phyloP scores from a whole-genome alignment of 2,113 vertebrate species.

The Silurus glanis region DNA sequence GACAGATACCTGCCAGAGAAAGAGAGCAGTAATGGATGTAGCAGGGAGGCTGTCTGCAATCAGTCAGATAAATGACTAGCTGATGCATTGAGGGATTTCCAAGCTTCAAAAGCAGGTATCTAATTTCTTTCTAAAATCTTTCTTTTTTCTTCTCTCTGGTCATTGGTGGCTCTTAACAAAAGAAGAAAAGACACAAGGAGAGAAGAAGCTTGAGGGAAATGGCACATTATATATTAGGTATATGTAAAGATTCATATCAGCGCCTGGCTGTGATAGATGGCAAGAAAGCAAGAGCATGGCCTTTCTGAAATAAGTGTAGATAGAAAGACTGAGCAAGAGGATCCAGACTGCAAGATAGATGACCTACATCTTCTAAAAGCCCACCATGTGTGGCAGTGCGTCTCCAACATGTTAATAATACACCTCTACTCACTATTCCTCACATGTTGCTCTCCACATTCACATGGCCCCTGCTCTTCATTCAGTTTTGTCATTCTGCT shows the following conservation, averaged over 20 bases:
- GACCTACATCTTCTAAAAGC: slow-evolving; percentile 40
- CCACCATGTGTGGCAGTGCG: slow-evolving; percentile 1
- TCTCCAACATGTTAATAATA: slow-evolving; percentile 20
- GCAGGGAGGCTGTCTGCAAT: slow-evolving; percentile 38
- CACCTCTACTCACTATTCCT: slow-evolving; percentile 4
- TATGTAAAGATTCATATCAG: slow-evolving; percentile 28
- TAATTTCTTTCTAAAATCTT: slow-evolving; percentile 45
- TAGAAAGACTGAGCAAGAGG: neutral
- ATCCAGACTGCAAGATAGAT: slow-evolving; percentile 2
- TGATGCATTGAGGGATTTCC: slow-evolving; percentile 49
- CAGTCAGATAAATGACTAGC: slow-evolving; percentile 52
- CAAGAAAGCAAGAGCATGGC: slow-evolving; percentile 1
- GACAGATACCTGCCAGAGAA: slow-evolving; percentile 36
- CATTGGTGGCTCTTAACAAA: slow-evolving; percentile 33
- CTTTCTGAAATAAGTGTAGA: slow-evolving; percentile 21
- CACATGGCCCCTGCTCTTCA: neutral
- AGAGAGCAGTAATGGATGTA: slow-evolving; percentile 50
- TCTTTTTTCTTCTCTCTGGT: slow-evolving; percentile 8
- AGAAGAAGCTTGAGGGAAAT: neutral
- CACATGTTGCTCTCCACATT: neutral
- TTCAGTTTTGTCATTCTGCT: slow-evolving; percentile 24
- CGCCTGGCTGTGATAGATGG: neutral
- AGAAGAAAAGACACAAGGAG: slow-evolving; percentile 6
- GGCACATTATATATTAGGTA: slow-evolving; percentile 2
- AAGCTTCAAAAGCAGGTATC: slow-evolving; percentile 37